Conservation (phyloP, 2,888 invertebrate genomes). For the Caenorhabditis sinica region DNA sequence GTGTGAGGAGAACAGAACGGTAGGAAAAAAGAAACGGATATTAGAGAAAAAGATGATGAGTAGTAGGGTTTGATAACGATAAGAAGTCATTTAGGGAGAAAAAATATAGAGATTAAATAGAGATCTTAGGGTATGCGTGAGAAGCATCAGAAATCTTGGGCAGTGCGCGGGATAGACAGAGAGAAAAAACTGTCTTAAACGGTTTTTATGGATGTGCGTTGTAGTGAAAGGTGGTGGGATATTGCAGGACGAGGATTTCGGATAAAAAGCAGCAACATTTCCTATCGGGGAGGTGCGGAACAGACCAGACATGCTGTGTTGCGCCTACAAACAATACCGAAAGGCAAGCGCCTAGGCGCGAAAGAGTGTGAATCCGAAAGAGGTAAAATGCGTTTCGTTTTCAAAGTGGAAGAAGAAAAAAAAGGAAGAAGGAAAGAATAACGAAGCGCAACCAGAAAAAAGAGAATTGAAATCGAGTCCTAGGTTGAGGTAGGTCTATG, state of each 20-base stretch:
- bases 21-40: neutral
- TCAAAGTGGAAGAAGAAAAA: slow-evolving; percentile 40
- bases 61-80: neutral
- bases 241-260: slow-evolving; percentile 27
- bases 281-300: slow-evolving; percentile 41
- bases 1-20: neutral
- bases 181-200: neutral
- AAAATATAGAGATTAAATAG: neutral
- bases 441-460: slow-evolving; percentile 54
- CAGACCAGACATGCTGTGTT: slow-evolving; percentile 49
- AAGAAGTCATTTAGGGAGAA: neutral
- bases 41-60: neutral
- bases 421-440: slow-evolving; percentile 19
- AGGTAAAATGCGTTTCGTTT: slow-evolving; percentile 51
- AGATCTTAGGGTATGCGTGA: neutral
- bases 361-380: slow-evolving; percentile 54
- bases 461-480: slow-evolving; percentile 45
- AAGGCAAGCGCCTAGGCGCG: slow-evolving; percentile 44
- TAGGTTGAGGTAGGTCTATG: slow-evolving; percentile 4
- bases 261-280: slow-evolving; percentile 57
- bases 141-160: slow-evolving; percentile 2
- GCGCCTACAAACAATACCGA: slow-evolving; percentile 62
- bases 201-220: slow-evolving; percentile 4
- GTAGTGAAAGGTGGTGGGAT: neutral
- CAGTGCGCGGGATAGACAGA: neutral